A percentile compares a stretch with the other conserved stretches of the same genome.
phyloP scores from a whole-genome alignment of 2,888 invertebrate genomes.

The Drosophila limbata region DNA sequence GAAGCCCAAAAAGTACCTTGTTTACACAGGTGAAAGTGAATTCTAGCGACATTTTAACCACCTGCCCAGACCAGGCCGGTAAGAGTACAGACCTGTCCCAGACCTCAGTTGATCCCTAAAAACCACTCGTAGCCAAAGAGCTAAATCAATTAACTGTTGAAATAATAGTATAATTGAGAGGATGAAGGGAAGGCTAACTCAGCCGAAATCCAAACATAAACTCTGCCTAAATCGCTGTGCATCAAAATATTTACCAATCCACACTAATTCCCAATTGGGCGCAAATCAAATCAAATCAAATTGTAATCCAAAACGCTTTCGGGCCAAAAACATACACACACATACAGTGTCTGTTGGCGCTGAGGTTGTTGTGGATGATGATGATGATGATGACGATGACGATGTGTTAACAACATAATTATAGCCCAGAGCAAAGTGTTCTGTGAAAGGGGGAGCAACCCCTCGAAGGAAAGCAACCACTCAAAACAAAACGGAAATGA shows the following conservation, averaged over 20 bases:
- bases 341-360: slow-evolving; percentile 32
- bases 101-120: slow-evolving; percentile 1
- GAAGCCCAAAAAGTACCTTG: neutral
- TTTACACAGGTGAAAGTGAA: slow-evolving; percentile 55
- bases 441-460: slow-evolving; percentile 61
- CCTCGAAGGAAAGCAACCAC: slow-evolving; percentile 61
- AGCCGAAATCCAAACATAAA: slow-evolving; percentile 58
- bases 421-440: slow-evolving; percentile 80
- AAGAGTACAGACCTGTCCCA: neutral
- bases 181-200: slow-evolving; percentile 5
- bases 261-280: slow-evolving; percentile 82
- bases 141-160: slow-evolving; percentile 67
- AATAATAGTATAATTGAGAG: slow-evolving; percentile 43
- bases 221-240: slow-evolving; percentile 57
- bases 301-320: slow-evolving; percentile 78
- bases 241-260: slow-evolving; percentile 82
- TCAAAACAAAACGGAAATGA: slow-evolving; percentile 76
- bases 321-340: slow-evolving; percentile 49
- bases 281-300: slow-evolving; percentile 77
- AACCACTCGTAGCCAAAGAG: slow-evolving; percentile 32
- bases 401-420: slow-evolving; percentile 84
- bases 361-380: slow-evolving; percentile 36
- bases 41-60: slow-evolving; percentile 33
- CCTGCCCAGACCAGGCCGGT: slow-evolving; percentile 27
- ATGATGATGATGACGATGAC: slow-evolving; percentile 67